Percentiles rank a stretch among this genome's conserved stretches.
Conservation (phyloP, 2,888 invertebrate species). For the Chirona hameri region DNA sequence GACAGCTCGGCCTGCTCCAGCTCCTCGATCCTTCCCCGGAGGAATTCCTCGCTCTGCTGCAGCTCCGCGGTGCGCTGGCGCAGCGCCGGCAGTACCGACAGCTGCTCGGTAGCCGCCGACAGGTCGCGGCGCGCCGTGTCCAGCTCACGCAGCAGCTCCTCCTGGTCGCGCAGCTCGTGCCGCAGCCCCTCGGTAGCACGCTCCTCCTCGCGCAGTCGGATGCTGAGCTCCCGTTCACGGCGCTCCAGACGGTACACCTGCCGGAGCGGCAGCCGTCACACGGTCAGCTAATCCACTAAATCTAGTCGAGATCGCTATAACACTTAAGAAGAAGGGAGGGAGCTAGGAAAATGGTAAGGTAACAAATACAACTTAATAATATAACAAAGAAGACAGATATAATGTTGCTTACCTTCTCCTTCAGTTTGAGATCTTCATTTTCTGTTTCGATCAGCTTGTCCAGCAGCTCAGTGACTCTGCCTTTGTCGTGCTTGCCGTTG, state of each 20-base stretch:
- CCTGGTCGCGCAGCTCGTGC: constrained; percentile 39
- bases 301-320: no score
- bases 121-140: constrained; percentile 41
- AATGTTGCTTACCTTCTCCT: not conserved
- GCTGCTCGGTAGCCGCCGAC: not conserved
- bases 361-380: no score
- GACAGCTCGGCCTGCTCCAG: constrained; percentile 36
- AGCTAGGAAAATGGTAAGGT: no score
- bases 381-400: not conserved
- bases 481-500: not conserved
- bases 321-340: no score
- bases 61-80: not conserved
- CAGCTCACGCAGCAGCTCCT: constrained; percentile 42
- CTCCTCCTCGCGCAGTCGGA: constrained; percentile 29
- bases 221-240: constrained; percentile 26
- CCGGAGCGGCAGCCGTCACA: no score
- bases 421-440: constrained; percentile 8
- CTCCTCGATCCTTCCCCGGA: constrained; percentile 32
- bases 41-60: constrained; percentile 27
- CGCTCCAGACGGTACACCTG: constrained; percentile 26
- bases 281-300: no score
- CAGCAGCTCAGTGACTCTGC: constrained; percentile 2
- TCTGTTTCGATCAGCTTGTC: constrained; percentile 25
- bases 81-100: not conserved
- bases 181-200: not conserved